Evolutionary conservation across 2,113 vertebrate species (phyloP).

Genomic region (Rhinoderma darwinii): DNA sequence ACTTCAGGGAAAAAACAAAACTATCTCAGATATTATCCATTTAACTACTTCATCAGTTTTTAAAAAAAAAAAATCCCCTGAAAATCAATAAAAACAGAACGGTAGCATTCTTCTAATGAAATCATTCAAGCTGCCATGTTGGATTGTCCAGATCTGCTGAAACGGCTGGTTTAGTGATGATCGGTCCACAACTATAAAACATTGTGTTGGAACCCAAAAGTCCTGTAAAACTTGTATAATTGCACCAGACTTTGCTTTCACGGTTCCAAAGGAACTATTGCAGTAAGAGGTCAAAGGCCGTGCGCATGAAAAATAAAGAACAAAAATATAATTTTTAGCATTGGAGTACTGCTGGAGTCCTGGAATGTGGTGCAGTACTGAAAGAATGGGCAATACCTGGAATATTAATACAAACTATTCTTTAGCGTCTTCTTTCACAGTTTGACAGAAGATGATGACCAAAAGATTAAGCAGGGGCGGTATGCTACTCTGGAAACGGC

Average conservation of each 20-base stretch:
- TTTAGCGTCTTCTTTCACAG: slow-evolving; percentile 29
- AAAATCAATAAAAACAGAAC: neutral
- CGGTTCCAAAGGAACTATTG: neutral
- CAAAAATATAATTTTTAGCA: neutral
- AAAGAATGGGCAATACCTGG: neutral
- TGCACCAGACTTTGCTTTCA: neutral
- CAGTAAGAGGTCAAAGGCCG: neutral
- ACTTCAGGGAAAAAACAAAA: neutral
- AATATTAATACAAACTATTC: neutral
- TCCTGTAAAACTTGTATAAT: neutral
- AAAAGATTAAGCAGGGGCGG: neutral
- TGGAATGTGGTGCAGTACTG: neutral
- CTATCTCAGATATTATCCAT: neutral
- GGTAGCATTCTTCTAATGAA: neutral
- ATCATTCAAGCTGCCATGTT: neutral
- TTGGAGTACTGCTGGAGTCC: neutral
- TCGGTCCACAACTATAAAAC: neutral
- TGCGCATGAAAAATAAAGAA: neutral
- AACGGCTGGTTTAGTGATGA: neutral
- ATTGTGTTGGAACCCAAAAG: neutral
- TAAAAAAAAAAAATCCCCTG: neutral
- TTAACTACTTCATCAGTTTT: neutral
- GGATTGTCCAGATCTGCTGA: neutral
- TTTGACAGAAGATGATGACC: slow-evolving; percentile 26
- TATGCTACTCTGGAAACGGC: neutral